Evolutionary conservation across 2,797 vertebrate species (phyloP).

Genomic region (Coregonus ussuriensis): DNA sequence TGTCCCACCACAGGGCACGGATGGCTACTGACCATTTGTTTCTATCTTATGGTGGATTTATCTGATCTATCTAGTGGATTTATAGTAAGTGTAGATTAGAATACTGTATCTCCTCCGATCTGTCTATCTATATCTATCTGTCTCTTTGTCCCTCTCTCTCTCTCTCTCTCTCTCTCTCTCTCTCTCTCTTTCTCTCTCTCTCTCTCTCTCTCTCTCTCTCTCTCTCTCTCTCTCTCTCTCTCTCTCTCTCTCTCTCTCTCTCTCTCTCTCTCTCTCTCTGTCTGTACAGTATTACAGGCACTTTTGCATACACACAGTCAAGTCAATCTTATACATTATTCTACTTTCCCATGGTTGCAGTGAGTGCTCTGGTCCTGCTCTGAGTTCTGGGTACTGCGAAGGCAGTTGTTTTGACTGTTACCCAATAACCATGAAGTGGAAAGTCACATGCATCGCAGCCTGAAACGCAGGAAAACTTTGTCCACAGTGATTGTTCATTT

Average conservation of each 20-base stretch:
- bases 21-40: no score
- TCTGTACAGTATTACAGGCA: neutral
- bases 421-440: slow-evolving; percentile 4
- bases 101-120: no score
- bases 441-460: neutral
- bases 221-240: no score
- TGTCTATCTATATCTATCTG: no score
- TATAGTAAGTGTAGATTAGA: neutral
- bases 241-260: no score
- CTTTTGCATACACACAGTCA: no score
- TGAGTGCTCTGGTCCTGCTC: neutral
- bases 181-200: no score
- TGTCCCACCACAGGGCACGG: neutral
- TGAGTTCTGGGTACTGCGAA: neutral
- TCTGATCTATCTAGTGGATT: neutral
- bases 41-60: no score
- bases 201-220: no score
- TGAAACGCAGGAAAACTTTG: neutral
- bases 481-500: neutral
- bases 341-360: neutral
- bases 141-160: no score
- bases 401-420: slow-evolving; percentile 3
- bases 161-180: no score
- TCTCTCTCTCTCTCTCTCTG: neutral
- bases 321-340: neutral